phyloP scores from a whole-genome alignment of 2,797 vertebrate species.

The Sebastes diaconus region DNA sequence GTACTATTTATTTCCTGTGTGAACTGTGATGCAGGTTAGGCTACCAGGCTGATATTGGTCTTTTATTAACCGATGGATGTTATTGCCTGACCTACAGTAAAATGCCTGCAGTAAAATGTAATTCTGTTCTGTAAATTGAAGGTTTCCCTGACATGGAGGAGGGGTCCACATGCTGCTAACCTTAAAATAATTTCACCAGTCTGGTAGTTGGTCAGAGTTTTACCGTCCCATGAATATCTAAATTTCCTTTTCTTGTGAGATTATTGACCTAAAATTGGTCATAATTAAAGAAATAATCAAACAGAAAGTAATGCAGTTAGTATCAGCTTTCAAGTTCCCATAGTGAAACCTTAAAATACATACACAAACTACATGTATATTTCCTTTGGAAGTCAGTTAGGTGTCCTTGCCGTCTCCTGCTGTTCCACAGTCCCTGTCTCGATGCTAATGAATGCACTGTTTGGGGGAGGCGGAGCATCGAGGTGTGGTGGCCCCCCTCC shows the following conservation, averaged over 20 bases:
- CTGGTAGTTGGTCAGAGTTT: not conserved
- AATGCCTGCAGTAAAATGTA: not conserved
- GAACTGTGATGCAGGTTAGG: not conserved
- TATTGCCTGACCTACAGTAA: not conserved
- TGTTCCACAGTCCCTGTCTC: conserved; percentile 27
- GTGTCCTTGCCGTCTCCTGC: conserved; percentile 33
- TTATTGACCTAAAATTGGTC: not conserved
- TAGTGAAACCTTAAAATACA: not conserved
- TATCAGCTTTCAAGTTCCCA: not conserved
- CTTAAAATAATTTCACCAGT: not conserved
- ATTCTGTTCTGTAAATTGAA: conserved; percentile 7
- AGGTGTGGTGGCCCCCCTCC: conserved; percentile 44
- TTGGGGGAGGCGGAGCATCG: conserved; percentile 1
- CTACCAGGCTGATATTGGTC: not conserved
- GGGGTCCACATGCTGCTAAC: not conserved
- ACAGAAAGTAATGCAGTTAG: not conserved
- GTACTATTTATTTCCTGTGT: not conserved
- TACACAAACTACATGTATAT: not conserved
- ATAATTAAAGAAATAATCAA: not conserved
- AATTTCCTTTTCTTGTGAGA: not conserved
- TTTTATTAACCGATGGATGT: not conserved
- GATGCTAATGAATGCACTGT: conserved; percentile 53
- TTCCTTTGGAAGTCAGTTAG: conserved; percentile 4
- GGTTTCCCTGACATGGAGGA: not conserved
- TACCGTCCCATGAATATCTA: not conserved